These are phyloP conservation scores for Aldabrachelys gigantea DNA, from an alignment of 2,113 vertebrate genomes.

Conservation along the genomic window DNA sequence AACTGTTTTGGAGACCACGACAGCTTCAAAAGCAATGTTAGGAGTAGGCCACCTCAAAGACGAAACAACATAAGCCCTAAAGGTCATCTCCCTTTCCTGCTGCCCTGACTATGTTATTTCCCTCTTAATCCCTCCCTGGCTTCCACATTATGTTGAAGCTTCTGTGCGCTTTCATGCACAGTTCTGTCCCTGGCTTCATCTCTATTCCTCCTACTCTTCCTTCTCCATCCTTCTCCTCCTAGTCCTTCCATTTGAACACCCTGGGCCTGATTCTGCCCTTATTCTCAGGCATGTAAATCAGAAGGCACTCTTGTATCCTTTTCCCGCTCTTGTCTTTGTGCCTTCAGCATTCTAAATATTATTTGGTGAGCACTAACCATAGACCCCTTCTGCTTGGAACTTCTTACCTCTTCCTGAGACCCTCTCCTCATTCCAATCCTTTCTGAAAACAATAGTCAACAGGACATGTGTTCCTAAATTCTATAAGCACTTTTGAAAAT, in stretches of 20 bases:
- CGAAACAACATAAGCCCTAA: slow-evolving; percentile 42
- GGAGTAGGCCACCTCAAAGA: slow-evolving; percentile 35
- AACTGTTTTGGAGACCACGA: slow-evolving; percentile 51
- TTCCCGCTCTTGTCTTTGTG: background rate
- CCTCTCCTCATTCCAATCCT: background rate
- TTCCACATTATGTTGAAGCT: background rate
- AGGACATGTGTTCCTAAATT: background rate
- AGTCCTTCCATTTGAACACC: background rate
- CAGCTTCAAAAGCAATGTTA: slow-evolving; percentile 50
- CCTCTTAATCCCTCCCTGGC: background rate
- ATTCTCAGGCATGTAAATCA: background rate
- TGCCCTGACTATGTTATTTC: background rate
- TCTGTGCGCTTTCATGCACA: background rate
- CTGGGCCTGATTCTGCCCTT: background rate
- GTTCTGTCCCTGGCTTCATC: rapidly evolving
- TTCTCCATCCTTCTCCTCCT: background rate
- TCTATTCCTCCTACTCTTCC: background rate
- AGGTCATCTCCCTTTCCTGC: background rate
- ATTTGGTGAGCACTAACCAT: background rate
- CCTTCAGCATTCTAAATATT: background rate
- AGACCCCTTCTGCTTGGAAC: background rate
- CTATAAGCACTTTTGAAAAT: background rate
- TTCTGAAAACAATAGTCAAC: background rate
- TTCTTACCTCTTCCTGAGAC: background rate
- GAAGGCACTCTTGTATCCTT: background rate